A percentile compares a stretch with the other conserved stretches of the same genome.
These are phyloP conservation scores for Lacanobia wlatinum DNA, from an alignment of 2,888 invertebrate species.

Conservation along the genomic window DNA sequence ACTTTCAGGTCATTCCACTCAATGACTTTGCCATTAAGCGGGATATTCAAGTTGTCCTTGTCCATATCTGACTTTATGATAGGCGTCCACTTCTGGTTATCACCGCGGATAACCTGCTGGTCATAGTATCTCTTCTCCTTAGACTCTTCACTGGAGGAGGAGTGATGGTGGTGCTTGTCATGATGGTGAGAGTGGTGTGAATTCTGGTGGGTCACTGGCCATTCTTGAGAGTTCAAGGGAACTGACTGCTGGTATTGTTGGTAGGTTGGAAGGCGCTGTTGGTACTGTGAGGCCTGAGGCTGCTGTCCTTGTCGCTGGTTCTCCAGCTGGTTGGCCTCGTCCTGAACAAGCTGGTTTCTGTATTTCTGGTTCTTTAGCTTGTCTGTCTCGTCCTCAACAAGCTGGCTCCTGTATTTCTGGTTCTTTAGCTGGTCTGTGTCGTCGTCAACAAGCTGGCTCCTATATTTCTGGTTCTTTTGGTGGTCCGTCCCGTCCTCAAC, in stretches of 20 bases:
- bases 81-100: constrained; percentile 67
- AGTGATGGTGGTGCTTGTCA: constrained; percentile 38
- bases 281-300: not conserved
- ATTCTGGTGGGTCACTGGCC: constrained; percentile 20
- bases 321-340: constrained; percentile 22
- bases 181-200: constrained; percentile 37
- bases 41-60: constrained; percentile 55
- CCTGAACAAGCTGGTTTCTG: not conserved
- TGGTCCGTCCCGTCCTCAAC: no score
- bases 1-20: constrained; percentile 73
- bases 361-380: no score
- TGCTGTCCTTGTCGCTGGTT: constrained; percentile 8
- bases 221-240: constrained; percentile 32
- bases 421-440: no score
- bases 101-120: constrained; percentile 13
- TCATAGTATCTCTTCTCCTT: constrained; percentile 40
- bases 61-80: constrained; percentile 56
- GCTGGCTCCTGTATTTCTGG: no score
- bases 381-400: no score
- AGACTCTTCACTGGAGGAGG: constrained; percentile 61
- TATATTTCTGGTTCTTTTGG: no score
- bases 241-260: constrained; percentile 24
- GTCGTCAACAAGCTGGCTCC: no score
- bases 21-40: constrained; percentile 68
- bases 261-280: constrained; percentile 23